Evolutionary conservation across 2,113 vertebrate genomes (phyloP).

Genomic region (Crotalus helleri): DNA sequence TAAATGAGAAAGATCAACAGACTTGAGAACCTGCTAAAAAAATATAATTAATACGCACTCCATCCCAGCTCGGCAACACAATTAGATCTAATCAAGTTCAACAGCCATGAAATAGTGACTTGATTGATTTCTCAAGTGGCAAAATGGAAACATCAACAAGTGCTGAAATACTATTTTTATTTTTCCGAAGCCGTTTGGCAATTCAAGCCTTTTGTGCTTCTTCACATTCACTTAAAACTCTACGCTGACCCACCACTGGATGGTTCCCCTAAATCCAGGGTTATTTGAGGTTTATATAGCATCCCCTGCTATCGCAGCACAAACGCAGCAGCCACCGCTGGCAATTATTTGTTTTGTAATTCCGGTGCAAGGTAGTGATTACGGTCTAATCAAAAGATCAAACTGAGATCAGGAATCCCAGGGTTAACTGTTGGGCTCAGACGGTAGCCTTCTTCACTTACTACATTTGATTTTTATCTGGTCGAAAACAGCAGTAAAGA

Average conservation of each 20-base stretch:
- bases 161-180: background rate
- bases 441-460: background rate
- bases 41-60: background rate
- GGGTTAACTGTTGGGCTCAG: background rate
- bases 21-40: background rate
- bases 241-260: background rate
- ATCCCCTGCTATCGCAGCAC: background rate
- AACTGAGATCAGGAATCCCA: background rate
- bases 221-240: background rate
- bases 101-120: background rate
- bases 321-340: background rate
- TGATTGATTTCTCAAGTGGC: background rate
- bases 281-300: background rate
- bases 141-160: background rate
- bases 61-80: background rate
- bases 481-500: background rate
- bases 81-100: background rate
- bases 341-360: background rate
- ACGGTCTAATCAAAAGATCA: background rate
- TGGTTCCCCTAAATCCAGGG: background rate
- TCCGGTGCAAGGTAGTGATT: background rate
- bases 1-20: background rate
- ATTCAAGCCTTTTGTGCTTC: background rate
- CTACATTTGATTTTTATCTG: background rate
- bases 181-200: background rate